Percentiles rank a stretch among this genome's conserved stretches.
phyloP scores from a whole-genome alignment of 1,140 invertebrate species.

The Eueides isabella region DNA sequence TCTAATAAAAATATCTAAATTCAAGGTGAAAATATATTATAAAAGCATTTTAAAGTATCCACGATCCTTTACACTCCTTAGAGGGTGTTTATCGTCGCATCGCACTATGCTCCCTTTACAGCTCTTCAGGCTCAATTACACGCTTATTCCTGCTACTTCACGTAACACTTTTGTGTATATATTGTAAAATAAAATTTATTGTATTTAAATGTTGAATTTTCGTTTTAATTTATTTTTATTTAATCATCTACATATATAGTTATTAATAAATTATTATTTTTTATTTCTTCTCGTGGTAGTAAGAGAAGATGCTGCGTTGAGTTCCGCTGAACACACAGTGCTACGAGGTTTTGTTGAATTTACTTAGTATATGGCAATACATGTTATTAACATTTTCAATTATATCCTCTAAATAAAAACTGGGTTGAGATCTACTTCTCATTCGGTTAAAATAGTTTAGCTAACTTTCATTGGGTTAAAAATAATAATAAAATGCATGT shows the following conservation, averaged over 20 bases:
- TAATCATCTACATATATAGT: too few relatives aligned
- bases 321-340: background rate
- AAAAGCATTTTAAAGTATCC: slow-evolving; percentile 8
- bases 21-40: background rate
- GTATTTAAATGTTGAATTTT: background rate
- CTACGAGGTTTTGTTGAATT: too few relatives aligned
- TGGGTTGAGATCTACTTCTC: too few relatives aligned
- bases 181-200: background rate
- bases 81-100: slow-evolving; percentile 22
- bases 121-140: slow-evolving; percentile 22
- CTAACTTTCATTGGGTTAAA: too few relatives aligned
- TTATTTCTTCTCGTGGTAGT: too few relatives aligned
- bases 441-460: too few relatives aligned
- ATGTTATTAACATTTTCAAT: too few relatives aligned
- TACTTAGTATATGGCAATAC: too few relatives aligned
- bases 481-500: too few relatives aligned
- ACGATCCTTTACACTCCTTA: slow-evolving; percentile 13
- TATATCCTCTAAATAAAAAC: too few relatives aligned
- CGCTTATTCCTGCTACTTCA: background rate
- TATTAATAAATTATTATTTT: too few relatives aligned
- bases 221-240: too few relatives aligned
- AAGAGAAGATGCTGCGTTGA: background rate
- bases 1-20: background rate
- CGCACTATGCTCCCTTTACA: slow-evolving; percentile 15
- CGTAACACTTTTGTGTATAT: background rate